Percentiles rank a stretch among this genome's conserved stretches.
Conservation (phyloP, 2,797 vertebrate species). For the Huso huso region DNA sequence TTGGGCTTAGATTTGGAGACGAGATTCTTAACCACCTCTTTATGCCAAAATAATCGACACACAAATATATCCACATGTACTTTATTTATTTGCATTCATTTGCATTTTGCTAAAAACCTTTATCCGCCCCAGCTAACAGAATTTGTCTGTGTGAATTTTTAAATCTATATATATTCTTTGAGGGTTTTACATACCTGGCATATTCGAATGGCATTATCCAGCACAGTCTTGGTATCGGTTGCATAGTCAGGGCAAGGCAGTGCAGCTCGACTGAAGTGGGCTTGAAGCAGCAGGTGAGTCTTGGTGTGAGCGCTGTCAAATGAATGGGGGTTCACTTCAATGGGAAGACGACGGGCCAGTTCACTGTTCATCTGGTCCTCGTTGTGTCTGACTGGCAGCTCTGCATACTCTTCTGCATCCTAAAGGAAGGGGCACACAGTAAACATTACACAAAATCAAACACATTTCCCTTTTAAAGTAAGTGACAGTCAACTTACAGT, state of each 20-base stretch:
- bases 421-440: conserved; percentile 35
- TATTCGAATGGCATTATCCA: conserved; percentile 90
- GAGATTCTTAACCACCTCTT: too few species aligned
- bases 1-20: too few species aligned
- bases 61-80: too few species aligned
- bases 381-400: conserved; percentile 94
- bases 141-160: conserved; percentile 5
- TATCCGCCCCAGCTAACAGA: conserved; percentile 1
- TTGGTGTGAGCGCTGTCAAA: conserved; percentile 93
- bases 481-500: too few species aligned
- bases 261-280: conserved; percentile 77
- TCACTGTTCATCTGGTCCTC: conserved; percentile 95
- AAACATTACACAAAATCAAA: neutral
- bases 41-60: too few species aligned
- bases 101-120: neutral
- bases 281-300: conserved; percentile 86
- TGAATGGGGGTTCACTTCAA: conserved; percentile 84
- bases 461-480: neutral
- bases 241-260: conserved; percentile 88
- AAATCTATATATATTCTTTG: too few species aligned
- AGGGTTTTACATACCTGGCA: conserved; percentile 72
- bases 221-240: conserved; percentile 90
- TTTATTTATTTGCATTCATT: too few species aligned
- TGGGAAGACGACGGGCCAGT: conserved; percentile 80
- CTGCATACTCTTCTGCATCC: conserved; percentile 92